Conservation (phyloP, 37 sponge, comb jelly and placozoan species). For the Dysidea cf. avara region DNA sequence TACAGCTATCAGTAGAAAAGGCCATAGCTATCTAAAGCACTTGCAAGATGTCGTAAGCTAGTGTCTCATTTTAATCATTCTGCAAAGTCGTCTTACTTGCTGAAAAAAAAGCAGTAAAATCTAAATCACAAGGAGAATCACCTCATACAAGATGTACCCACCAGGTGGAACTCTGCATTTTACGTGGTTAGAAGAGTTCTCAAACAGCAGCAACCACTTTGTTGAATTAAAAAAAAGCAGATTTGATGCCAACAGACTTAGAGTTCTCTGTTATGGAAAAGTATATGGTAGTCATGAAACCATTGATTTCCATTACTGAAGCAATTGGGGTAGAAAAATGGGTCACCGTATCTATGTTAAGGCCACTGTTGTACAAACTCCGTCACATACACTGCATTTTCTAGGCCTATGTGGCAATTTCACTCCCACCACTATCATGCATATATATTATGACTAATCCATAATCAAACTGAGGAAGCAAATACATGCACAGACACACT, state of each 20-base stretch:
- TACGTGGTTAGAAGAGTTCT: conserved; percentile 27
- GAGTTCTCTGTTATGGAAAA: conserved; percentile 15
- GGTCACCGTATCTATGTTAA: conserved; percentile 30
- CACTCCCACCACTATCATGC: too few relatives aligned
- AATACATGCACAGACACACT: too few relatives aligned
- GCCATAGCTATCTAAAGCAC: conserved; percentile 22
- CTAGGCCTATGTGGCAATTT: too few relatives aligned
- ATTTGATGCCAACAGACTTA: conserved; percentile 26
- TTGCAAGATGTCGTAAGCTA: conserved; percentile 16
- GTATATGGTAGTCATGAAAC: conserved; percentile 13
- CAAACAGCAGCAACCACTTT: conserved; percentile 27
- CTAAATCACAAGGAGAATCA: not conserved
- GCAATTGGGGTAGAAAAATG: conserved; percentile 28
- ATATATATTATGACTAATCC: too few relatives aligned
- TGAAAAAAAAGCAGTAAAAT: conserved; percentile 22
- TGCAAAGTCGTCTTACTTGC: conserved; percentile 10
- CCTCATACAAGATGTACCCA: conserved; percentile 32
- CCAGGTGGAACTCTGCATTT: conserved; percentile 32
- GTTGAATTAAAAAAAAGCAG: conserved; percentile 6
- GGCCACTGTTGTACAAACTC: conserved; percentile 21
- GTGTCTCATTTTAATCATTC: conserved; percentile 27
- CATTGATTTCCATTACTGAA: conserved; percentile 31
- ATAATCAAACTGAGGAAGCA: too few relatives aligned
- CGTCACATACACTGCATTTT: not conserved
- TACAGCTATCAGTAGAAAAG: conserved; percentile 25